Percentiles rank a stretch among this genome's conserved stretches.
These are phyloP conservation scores for Noctua comes DNA, from an alignment of 2,888 invertebrate genomes.

Conservation along the genomic window DNA sequence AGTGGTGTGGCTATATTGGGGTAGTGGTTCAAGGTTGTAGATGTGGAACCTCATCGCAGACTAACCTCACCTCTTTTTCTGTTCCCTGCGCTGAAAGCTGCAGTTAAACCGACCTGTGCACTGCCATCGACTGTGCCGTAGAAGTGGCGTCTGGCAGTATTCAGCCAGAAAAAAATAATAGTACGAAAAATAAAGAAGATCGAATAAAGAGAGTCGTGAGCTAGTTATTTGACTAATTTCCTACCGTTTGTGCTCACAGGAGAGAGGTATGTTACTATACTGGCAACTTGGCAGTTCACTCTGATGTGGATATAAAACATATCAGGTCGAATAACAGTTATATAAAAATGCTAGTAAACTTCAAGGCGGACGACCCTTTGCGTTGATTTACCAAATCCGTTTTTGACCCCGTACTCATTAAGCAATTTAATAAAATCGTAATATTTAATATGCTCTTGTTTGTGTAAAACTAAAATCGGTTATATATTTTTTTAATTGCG, in stretches of 20 bases:
- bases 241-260: not conserved
- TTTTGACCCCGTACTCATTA: constrained; percentile 10
- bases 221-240: not conserved
- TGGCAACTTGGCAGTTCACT: not conserved
- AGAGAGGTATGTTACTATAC: not conserved
- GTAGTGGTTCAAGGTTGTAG: not conserved
- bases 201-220: no score
- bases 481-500: not conserved
- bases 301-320: not conserved
- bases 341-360: not conserved
- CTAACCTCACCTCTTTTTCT: not conserved
- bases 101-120: not conserved
- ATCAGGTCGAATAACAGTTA: not conserved
- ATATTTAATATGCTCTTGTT: not conserved
- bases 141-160: not conserved
- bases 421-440: not conserved
- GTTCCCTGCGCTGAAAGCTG: not conserved
- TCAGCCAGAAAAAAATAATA: not conserved
- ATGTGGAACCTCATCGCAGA: not conserved
- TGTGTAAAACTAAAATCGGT: not conserved
- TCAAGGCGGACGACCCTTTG: constrained; percentile 12
- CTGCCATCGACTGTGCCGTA: not conserved
- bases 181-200: not conserved
- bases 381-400: not conserved
- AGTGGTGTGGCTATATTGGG: no score